Base-by-base conservation (phyloP, 1,140 invertebrate species). In the Cyclargus thomasi region DNA sequence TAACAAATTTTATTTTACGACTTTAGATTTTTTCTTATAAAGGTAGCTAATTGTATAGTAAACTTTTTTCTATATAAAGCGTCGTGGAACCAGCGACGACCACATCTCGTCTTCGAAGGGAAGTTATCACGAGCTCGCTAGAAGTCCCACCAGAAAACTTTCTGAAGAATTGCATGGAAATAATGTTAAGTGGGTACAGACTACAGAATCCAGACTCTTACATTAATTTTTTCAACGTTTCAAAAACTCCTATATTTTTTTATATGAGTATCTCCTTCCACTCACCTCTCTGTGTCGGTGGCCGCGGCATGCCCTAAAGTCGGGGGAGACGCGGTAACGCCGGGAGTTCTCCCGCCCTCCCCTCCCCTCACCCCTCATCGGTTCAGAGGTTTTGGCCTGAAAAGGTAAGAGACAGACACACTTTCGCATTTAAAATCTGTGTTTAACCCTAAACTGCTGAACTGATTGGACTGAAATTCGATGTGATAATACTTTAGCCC, bases 311-410 rank as follows among this genome's bases (percentile, higher is more conserved):
- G 73, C 74, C 8, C 76, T 78, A 11, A 84, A 86, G 59, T 83
- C 83, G 0, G 82, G 82, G 11, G 82, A 82, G 21, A 79, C 82
- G 62, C 79, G 75, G 22, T 82, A 74, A 6, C 82, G 82, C 14
- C 75, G 76, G 7, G 77, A 65, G 18, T 21, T 53, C 5, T 11
- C 39, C 14, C 14, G 11, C 7, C 3, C 29, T n/a, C n/a, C n/a
- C n/a, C n/a, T n/a, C n/a, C n/a, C n/a, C n/a, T 6, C 29, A 55
- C 63, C 29, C 17, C 65, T 63, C 63, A 70, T 72, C 62, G 67
- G n/a, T n/a, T n/a, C n/a, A n/a, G n/a, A n/a, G n/a, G n/a, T n/a
- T n/a, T n/a, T n/a, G n/a, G n/a, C n/a, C n/a, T n/a, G n/a, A n/a
- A n/a, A n/a, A n/a, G n/a, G n/a, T n/a, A n/a, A n/a, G n/a, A n/a